Base-by-base conservation (phyloP, 2,888 invertebrate genomes). In the Amphiduros pacificus region DNA sequence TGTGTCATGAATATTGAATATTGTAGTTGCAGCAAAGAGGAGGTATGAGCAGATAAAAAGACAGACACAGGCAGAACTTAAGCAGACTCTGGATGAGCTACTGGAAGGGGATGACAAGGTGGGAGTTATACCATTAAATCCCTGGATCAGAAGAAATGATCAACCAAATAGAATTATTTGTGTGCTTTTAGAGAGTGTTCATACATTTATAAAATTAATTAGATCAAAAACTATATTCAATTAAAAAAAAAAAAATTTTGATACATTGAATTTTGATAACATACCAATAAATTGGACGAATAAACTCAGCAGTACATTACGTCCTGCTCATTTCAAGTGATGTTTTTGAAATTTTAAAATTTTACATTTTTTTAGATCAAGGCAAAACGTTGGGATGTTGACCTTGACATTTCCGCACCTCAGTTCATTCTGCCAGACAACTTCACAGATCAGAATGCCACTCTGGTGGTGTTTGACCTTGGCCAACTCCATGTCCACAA, bases 361-460 rank as follows among this genome's bases (percentile, higher is more conserved):
- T n/a, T n/a, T n/a, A n/a, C 48, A 6, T 22, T 51, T 48, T 63
- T 64, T 5, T 60, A 76, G 75, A 66, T 69, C 11, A 70, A 73
- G 62, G 69, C 74, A 20, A 77, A 75, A 59, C 74, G 78, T 20
- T 95, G 94, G 94, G 91, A 92, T 68, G 85, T 96, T 65, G 90
- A 93, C 77, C 86, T 96, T 71, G 93, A 96, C 82, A 91, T 97
- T 68, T 92, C 92, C 3, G 95, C 96, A 1, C 96, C 96, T 0
- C 93, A 94, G 81, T 92, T 97, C 68, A 88, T 95, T 72, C 87
- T 95, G 67, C 92, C 93, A 44, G 93, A 94, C 69, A 78, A 77
- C 61, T 80, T 84, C 58, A 65, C 69, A 2, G 79, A 81, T 60
- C 66, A 71, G 20, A 77, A 80, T 58, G 78, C 83, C 0, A 74